These are phyloP conservation scores for Diplazon laetatorius DNA, from an alignment of 2,888 invertebrate species.

Conservation along the genomic window DNA sequence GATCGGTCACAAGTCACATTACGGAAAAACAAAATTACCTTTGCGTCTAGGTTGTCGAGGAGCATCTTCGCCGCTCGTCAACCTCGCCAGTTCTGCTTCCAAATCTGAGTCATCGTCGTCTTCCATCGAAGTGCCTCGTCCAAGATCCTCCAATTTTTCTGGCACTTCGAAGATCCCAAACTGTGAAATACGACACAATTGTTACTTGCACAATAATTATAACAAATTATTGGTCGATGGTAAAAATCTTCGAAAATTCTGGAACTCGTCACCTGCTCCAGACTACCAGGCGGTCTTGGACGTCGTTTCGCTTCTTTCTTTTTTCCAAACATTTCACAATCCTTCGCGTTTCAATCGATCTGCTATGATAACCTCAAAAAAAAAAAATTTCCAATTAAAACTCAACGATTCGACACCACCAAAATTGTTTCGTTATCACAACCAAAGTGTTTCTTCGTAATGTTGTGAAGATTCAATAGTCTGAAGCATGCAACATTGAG, in stretches of 20 bases:
- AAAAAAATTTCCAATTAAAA: conserved; percentile 4
- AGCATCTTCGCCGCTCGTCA: conserved; percentile 83
- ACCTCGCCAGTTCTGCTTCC: conserved; percentile 93
- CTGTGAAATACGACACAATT: conserved; percentile 81
- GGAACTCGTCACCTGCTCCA: conserved; percentile 74
- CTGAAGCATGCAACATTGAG: conserved; percentile 55
- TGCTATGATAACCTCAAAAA: conserved; percentile 10
- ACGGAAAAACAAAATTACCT: no score
- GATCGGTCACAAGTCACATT: background rate
- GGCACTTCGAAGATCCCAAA: conserved; percentile 91
- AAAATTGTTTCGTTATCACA: background rate
- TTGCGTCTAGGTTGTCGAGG: conserved; percentile 76
- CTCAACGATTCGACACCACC: background rate
- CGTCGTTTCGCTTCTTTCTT: conserved; percentile 76
- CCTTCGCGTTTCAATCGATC: no score
- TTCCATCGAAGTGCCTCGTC: conserved; percentile 73
- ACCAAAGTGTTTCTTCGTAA: conserved; percentile 4
- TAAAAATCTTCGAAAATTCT: no score
- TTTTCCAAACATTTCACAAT: conserved; percentile 74
- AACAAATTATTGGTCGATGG: no score
- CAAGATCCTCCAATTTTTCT: conserved; percentile 85
- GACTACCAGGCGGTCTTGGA: conserved; percentile 72
- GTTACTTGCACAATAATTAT: conserved; percentile 1
- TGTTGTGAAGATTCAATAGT: conserved; percentile 27
- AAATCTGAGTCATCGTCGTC: conserved; percentile 89